Evolutionary conservation across 2,888 invertebrate species (phyloP), one percentile per base, ranked within the genome.

Genomic region (Ptychoptera contaminata): DNA sequence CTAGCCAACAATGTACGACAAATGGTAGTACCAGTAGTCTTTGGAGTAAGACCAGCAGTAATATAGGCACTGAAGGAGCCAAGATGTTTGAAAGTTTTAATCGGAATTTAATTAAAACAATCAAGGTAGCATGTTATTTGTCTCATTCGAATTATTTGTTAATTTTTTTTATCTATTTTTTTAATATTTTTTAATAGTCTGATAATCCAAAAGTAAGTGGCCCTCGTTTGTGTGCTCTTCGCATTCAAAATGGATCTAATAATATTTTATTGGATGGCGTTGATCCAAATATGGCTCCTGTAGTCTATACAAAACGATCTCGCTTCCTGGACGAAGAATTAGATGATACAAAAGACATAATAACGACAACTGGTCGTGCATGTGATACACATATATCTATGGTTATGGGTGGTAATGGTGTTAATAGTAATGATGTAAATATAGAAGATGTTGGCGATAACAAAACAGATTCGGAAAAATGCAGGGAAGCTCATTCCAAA

Each of bases 191-290:
- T 29, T 46, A 52, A 1, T 42, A 66, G 66, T 63, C 66, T 55
- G 66, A 66, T 52, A 66, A 66, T 55, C 64, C 65, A 9, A 63
- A 63, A 47, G 53, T 64, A 47, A 58, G 58, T 10, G 83, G 83
- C 1, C 82, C 85, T 2, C 70, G 84, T 49, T 77, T 82, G 54
- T 85, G 84, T 55, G 79, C 84, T 43, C 71, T 85, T 56, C 71
- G 82, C 34, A 72, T 84, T 54, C 83, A 83, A 55, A 78, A 78
- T 7, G 83, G 82, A 7, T 81, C 82, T 10, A 83, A 80, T 57
- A 86, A 85, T 59, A 82, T 86, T 54, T 65, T 86, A 6, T 66
- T 86, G 16, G 85, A 85, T 60, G 85, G 83, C 54, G 79, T 80
- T 31, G 80, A 81, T 52, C 76, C 79, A 38, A 61, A 62, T 39